Evolutionary conservation across 2,113 vertebrate genomes (phyloP).

Genomic region (Columba janthina): DNA sequence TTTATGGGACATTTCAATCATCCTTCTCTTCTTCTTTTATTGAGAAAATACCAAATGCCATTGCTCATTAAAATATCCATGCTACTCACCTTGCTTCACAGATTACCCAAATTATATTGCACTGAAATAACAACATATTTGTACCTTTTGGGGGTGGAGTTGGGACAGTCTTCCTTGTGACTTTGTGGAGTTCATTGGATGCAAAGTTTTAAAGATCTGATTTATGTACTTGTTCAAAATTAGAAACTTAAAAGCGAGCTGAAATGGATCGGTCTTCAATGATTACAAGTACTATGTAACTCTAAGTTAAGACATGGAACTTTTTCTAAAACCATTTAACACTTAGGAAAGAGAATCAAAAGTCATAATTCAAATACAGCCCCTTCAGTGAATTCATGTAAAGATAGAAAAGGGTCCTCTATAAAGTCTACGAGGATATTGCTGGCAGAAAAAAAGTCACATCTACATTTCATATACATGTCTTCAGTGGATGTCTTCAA

Average conservation of each 20-base stretch:
- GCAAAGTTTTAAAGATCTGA: not conserved
- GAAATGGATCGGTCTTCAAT: not conserved
- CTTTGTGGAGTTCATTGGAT: not conserved
- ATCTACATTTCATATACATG: constrained; percentile 56
- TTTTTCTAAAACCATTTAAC: constrained; percentile 32
- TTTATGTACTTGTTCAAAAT: not conserved
- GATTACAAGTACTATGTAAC: not conserved
- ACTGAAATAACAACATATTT: not conserved
- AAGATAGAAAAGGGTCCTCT: constrained; percentile 52
- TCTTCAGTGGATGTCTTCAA: constrained; percentile 33
- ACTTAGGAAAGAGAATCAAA: constrained; percentile 27
- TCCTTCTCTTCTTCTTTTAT: not conserved
- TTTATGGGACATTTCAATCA: not conserved
- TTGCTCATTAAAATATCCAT: not conserved
- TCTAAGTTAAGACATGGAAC: constrained; percentile 21
- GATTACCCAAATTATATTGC: not conserved
- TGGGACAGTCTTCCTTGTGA: not conserved
- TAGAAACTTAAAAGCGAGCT: not conserved
- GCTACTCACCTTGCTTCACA: not conserved
- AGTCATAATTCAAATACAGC: constrained; percentile 46
- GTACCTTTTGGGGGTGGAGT: not conserved
- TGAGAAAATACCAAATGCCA: not conserved
- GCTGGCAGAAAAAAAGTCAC: constrained; percentile 20
- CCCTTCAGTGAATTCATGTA: constrained; percentile 29
- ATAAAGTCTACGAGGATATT: constrained; percentile 36